Evolutionary conservation across 2,888 invertebrate species (phyloP), one percentile per base, ranked within the genome.

Genomic region (Anthrax anthrax): DNA sequence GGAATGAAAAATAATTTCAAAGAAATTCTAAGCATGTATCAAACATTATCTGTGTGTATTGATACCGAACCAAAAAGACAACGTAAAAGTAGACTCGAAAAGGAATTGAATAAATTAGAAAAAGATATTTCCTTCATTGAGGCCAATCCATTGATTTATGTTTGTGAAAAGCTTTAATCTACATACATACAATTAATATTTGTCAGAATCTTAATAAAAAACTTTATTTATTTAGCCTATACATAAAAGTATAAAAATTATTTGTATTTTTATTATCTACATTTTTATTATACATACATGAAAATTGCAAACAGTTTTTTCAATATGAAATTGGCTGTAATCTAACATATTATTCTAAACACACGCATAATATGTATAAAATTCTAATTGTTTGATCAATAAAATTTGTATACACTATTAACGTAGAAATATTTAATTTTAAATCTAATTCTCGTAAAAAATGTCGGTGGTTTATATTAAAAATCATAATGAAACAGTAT

Each of bases 391-490:
- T 34, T 38, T 38, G 12, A 38, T 38, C n/a, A 18, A 18, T 38
- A 38, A 4, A n/a, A 17, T 18, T 5, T 4, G 16, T 42, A 36
- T 46, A 18, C 27, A n/a, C n/a, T n/a, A n/a, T n/a, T n/a, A n/a
- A n/a, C n/a, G n/a, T n/a, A n/a, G n/a, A n/a, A 37, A 29, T 23
- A 37, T 4, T 10, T 23, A 9, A 36, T 38, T 42, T 42, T n/a
- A n/a, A 36, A 23, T 34, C 18, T 27, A 16, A 14, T 37, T 37
- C 14, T 40, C 12, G 18, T 18, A 23, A 19, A 51, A 57, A 56
- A 81, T 81, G 81, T 80, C 81, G 34, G 60, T 80, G 43, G 74
- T 81, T 38, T 72, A 76, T 60, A 77, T 81, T 55, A 70, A 73
- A n/a, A 58, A 75, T 32, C 81, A 81, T 55, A 62, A 80, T 58